Percentiles rank a stretch among this genome's conserved stretches.
These are phyloP conservation scores for Yponomeuta evonymella DNA, from an alignment of 2,888 invertebrate genomes.

Conservation along the genomic window DNA sequence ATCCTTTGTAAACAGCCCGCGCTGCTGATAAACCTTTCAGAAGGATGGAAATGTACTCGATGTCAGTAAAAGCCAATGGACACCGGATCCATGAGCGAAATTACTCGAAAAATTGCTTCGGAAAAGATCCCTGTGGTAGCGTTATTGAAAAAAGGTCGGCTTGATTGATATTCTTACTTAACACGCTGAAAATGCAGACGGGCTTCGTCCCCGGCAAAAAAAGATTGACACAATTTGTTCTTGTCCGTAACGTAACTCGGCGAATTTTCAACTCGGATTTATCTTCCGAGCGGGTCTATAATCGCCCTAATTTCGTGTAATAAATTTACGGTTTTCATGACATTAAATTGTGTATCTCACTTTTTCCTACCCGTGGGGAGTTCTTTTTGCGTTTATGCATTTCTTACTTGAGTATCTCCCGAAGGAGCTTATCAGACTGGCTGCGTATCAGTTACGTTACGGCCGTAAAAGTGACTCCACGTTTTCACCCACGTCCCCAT, in stretches of 20 bases:
- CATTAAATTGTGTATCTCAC: slow-evolving; percentile 1
- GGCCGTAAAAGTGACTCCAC: background rate
- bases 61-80: slow-evolving; percentile 39
- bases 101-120: slow-evolving; percentile 63
- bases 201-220: slow-evolving; percentile 61
- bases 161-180: slow-evolving; percentile 73
- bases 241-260: slow-evolving; percentile 66
- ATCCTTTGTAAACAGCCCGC: slow-evolving; percentile 25
- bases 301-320: slow-evolving; percentile 50
- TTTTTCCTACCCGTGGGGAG: background rate
- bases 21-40: slow-evolving; percentile 40
- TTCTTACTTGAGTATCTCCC: background rate
- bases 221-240: slow-evolving; percentile 74
- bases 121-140: slow-evolving; percentile 55
- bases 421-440: background rate
- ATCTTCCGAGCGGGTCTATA: slow-evolving; percentile 53
- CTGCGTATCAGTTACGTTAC: background rate
- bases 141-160: slow-evolving; percentile 71
- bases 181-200: slow-evolving; percentile 64
- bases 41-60: slow-evolving; percentile 35
- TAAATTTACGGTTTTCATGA: slow-evolving; percentile 10
- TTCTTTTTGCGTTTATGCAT: background rate
- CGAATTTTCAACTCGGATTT: slow-evolving; percentile 67
- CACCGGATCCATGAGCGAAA: slow-evolving; percentile 47
- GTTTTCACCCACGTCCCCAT: background rate